Base-by-base conservation (phyloP, 2,113 vertebrate species). In the Daboia siamensis region DNA sequence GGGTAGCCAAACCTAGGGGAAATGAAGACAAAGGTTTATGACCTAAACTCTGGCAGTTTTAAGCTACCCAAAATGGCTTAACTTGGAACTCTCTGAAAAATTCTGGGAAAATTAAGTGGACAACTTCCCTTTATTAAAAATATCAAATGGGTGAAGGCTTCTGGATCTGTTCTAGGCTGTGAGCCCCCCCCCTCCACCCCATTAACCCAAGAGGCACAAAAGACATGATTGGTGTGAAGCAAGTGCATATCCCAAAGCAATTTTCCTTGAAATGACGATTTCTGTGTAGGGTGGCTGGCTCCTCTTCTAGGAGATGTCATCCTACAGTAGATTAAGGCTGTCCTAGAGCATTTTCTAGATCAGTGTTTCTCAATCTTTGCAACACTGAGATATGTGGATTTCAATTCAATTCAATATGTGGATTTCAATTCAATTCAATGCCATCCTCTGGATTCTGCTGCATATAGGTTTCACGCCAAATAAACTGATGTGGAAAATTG, bases 1-100 rank as follows among this genome's bases (percentile, higher is more conserved):
- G 98, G 98, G 96, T 98, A 99, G 94, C 98, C 98, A 96, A 99
- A 99, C 96, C 98, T 99, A 96, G 93, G 93, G 92, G 93, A 89
- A 96, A 87, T 91, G 94, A 85, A 94, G 87, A 93, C 4, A 26
- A 92, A 92, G 51, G 55, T 17, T 91, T 74, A 93, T 44, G 39
- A 11, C 2, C 33, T 54, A 64, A n/a, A 44, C 44, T 13, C 29
- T 10, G 7, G 26, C 64, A 9, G 26, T 51, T 84, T 88, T 89
- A 85, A 46, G 74, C 23, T 21, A 80, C 74, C 33, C 33, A 3
- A 23, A 44, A 80, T 80, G 33, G n/a, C 3, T 80, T 80, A 80
- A 80, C 33, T 44, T 15, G 20, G 52, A 9, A 44, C 51, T 74
- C 4, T 21, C 52, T 74, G 20, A 51, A 74, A 54, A 17, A 17